These are phyloP conservation scores for Psilopsiagon aymara DNA, from an alignment of 2,113 vertebrate species.

Conservation along the genomic window DNA sequence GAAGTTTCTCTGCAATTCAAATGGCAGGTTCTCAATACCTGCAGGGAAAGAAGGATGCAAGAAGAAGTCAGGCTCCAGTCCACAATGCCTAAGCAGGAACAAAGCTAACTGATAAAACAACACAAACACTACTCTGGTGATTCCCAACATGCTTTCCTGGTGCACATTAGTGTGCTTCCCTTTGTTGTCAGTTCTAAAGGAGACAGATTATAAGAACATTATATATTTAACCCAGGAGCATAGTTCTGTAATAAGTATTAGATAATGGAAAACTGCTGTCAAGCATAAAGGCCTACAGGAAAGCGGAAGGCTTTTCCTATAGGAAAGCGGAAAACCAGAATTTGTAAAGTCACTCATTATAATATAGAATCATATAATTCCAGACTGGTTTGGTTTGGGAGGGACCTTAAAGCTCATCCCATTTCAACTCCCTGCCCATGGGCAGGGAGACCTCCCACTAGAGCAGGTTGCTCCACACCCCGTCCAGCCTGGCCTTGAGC, in stretches of 20 bases:
- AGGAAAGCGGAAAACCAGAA: background rate
- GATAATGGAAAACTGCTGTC: background rate
- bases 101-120: background rate
- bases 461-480: background rate
- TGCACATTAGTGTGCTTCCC: background rate
- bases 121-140: background rate
- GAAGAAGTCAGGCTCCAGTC: background rate
- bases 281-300: background rate
- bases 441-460: background rate
- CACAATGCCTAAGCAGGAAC: background rate
- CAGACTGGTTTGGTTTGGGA: background rate
- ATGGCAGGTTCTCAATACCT: slow-evolving; percentile 97
- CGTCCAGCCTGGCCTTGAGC: background rate
- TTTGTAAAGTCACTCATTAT: background rate
- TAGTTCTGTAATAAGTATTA: background rate
- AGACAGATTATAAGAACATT: background rate
- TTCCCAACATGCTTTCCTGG: background rate
- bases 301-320: too few species aligned
- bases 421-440: background rate
- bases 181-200: background rate
- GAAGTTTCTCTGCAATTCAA: slow-evolving; percentile 97
- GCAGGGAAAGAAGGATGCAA: background rate
- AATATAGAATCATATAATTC: background rate
- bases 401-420: background rate
- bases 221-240: background rate